Base-by-base conservation (phyloP, 1,140 invertebrate genomes). In the Drosophila nebulosa region DNA sequence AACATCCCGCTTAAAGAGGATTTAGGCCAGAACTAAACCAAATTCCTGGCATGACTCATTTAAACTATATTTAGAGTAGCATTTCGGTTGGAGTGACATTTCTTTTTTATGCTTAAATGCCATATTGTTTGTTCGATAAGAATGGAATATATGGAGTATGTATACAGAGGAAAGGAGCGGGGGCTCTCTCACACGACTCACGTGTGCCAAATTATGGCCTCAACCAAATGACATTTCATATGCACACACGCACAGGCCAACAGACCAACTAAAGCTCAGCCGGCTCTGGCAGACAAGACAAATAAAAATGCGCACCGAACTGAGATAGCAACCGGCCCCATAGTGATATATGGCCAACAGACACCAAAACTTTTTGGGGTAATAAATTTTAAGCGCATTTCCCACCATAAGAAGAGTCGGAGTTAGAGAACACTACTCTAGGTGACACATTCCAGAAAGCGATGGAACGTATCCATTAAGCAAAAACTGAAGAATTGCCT, bases 311-410 rank as follows among this genome's bases (percentile, higher is more conserved):
- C 71, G 56, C 66, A 53, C 63, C 21, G 64, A 74, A 74, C 72
- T 69, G 55, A 77, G 69, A 80, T 80, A 86, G 78, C 65, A 68
- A 55, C 65, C 69, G 22, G 63, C 52, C 16, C 39, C 61, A 59
- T 27, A 70, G 78, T 81, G 83, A 88, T 86, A 78, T 76, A 86
- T 81, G 78, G 81, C 78, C 52, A 78, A 88, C 74, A 86, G 81
- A 71, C 78, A 78, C 74, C 74, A 64, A 86, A 86, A 86, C 58
- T 81, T 86, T 77, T 70, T 30, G 52, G 74, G 83, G 83, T 73
- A 86, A 86, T 86, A 86, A 86, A 86, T 86, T 83, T 88, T 86
- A 79, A 88, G 68, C 83, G 75, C 77, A 83, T 88, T 78, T 56
- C 56, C 50, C 39, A 42, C 50, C 39, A 42, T 42, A 42, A 42